Conservation (phyloP, 2,113 vertebrate species). For the Oenanthe melanoleuca region DNA sequence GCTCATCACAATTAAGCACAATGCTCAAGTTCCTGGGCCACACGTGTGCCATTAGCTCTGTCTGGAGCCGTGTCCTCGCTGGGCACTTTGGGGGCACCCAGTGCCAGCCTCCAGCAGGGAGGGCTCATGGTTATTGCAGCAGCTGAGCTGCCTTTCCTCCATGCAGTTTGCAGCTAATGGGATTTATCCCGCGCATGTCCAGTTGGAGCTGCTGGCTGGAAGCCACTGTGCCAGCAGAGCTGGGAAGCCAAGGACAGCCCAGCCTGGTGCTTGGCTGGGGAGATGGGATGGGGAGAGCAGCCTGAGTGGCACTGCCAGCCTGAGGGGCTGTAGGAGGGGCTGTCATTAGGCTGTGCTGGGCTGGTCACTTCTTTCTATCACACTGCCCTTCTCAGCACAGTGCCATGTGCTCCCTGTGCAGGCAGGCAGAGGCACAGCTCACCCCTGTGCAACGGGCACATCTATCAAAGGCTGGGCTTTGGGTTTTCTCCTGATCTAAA, state of each 20-base stretch:
- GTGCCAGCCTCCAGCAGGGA: constrained; percentile 1
- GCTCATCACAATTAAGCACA: constrained; percentile 41
- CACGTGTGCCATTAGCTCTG: background rate
- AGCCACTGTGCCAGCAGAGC: accelerated
- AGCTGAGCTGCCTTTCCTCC: constrained; percentile 4
- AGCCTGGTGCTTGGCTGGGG: background rate
- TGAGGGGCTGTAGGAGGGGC: background rate
- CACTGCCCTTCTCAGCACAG: background rate
- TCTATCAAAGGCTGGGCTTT: background rate
- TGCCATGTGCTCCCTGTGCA: background rate
- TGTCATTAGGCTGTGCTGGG: background rate
- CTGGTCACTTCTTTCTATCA: accelerated
- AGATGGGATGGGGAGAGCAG: accelerated
- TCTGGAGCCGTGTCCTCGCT: background rate
- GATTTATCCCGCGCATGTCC: constrained; percentile 17
- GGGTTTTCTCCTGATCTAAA: background rate
- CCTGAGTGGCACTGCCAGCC: background rate
- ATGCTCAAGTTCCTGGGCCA: background rate
- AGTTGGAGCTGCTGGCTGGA: background rate
- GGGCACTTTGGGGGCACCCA: background rate
- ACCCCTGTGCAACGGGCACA: background rate
- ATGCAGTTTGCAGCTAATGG: background rate
- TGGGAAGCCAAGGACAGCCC: background rate
- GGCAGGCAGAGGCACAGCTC: background rate
- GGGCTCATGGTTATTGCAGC: background rate